These are phyloP conservation scores for Danio choprae DNA, from an alignment of 2,797 vertebrate genomes.

Conservation along the genomic window DNA sequence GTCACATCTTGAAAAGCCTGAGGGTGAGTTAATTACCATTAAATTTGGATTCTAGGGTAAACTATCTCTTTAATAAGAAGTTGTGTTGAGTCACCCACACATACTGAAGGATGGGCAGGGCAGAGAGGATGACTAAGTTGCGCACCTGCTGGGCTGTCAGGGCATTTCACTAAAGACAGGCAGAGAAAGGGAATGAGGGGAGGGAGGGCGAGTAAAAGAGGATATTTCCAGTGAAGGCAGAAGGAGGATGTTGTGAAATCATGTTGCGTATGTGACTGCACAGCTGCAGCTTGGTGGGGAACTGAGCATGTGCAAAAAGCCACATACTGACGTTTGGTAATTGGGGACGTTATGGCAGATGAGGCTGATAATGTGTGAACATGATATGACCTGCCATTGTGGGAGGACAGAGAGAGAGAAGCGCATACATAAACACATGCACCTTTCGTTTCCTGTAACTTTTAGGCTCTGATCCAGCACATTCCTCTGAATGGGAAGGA, in stretches of 20 bases:
- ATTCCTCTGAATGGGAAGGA: conserved; percentile 38
- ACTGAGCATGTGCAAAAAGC: conserved; percentile 49
- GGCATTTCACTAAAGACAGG: conserved; percentile 58
- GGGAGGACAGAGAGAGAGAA: conserved; percentile 4
- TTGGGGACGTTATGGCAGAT: conserved; percentile 5
- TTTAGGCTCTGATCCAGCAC: conserved; percentile 50
- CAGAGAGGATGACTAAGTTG: conserved; percentile 59
- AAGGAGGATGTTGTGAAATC: conserved; percentile 80
- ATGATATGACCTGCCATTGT: conserved; percentile 22
- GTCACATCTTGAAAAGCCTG: too few species aligned
- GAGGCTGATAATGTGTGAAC: conserved; percentile 2
- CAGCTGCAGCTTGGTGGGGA: conserved; percentile 70
- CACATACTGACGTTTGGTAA: conserved; percentile 12
- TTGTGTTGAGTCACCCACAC: conserved; percentile 55
- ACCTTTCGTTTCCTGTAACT: conserved; percentile 47
- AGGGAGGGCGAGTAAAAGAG: conserved; percentile 45
- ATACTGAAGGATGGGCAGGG: conserved; percentile 46
- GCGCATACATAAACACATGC: conserved; percentile 26
- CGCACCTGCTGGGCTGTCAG: conserved; percentile 62
- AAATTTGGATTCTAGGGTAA: not conserved
- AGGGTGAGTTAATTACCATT: not conserved
- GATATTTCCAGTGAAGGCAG: conserved; percentile 73
- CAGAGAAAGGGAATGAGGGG: conserved; percentile 37
- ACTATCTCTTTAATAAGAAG: conserved; percentile 31
- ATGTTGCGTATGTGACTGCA: conserved; percentile 74